These are phyloP conservation scores for Chondrilla cf. caribensis DNA, from an alignment of 37 sponge, comb jelly and placozoan species.

Conservation along the genomic window DNA sequence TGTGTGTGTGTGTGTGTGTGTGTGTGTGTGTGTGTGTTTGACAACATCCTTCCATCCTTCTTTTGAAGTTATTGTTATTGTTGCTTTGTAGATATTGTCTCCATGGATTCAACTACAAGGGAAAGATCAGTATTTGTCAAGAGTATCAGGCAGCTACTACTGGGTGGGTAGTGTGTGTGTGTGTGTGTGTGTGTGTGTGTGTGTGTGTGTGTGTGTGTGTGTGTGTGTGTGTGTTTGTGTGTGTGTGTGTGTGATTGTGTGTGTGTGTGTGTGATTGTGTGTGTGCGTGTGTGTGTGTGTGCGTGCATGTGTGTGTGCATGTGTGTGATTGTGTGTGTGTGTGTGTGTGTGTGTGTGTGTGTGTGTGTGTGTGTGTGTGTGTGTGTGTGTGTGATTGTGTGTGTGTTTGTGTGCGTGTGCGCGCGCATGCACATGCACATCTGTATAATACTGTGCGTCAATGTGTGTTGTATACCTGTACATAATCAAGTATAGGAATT, in stretches of 20 bases:
- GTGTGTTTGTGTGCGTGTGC: constrained; percentile 14
- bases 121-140: constrained; percentile 22
- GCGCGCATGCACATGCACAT: not conserved
- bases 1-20: not conserved
- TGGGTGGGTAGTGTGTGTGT: constrained; percentile 27
- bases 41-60: not conserved
- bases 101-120: constrained; percentile 50
- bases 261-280: too few species aligned
- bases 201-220: not conserved
- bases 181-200: not conserved
- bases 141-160: not conserved
- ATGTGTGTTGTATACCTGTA: too few species aligned
- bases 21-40: not conserved
- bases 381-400: too few species aligned
- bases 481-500: too few species aligned
- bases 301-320: not conserved
- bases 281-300: constrained; percentile 21
- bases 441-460: not conserved
- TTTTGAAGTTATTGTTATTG: not conserved
- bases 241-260: too few species aligned
- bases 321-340: not conserved
- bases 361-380: too few species aligned
- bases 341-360: not conserved
- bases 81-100: constrained; percentile 40
- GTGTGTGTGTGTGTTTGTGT: not conserved